Percentiles rank a stretch among this genome's conserved stretches.
Evolutionary conservation across 2,113 vertebrate genomes (phyloP).

Genomic region (Callocephalon fimbriatum): DNA sequence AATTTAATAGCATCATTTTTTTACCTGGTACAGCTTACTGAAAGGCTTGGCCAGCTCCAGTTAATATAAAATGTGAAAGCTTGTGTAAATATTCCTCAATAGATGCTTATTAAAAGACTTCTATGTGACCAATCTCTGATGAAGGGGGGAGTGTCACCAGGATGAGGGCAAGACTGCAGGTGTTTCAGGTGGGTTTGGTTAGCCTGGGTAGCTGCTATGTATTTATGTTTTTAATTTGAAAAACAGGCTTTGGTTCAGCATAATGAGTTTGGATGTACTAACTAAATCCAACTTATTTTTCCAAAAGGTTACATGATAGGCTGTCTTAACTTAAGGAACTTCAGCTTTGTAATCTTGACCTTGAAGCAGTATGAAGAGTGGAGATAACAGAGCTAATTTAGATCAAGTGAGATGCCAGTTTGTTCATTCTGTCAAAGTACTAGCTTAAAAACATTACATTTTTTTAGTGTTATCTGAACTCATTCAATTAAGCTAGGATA

Average conservation of each 20-base stretch:
- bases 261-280: background rate
- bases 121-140: fast-evolving
- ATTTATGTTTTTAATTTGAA: background rate
- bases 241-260: background rate
- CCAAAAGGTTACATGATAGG: background rate
- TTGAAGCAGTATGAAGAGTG: background rate
- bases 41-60: background rate
- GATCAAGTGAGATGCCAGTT: background rate
- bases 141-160: background rate
- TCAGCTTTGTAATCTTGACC: background rate
- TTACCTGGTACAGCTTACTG: background rate
- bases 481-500: background rate
- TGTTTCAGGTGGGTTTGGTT: background rate
- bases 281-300: background rate
- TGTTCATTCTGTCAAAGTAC: background rate
- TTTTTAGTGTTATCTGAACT: background rate
- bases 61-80: background rate
- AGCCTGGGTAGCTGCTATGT: background rate
- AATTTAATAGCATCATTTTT: fast-evolving
- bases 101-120: background rate
- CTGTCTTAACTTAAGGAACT: background rate
- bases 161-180: background rate
- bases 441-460: background rate
- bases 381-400: background rate
- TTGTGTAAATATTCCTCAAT: background rate